Evolutionary conservation across 2,888 invertebrate genomes (phyloP).

Genomic region (Steinernema scapterisci): DNA sequence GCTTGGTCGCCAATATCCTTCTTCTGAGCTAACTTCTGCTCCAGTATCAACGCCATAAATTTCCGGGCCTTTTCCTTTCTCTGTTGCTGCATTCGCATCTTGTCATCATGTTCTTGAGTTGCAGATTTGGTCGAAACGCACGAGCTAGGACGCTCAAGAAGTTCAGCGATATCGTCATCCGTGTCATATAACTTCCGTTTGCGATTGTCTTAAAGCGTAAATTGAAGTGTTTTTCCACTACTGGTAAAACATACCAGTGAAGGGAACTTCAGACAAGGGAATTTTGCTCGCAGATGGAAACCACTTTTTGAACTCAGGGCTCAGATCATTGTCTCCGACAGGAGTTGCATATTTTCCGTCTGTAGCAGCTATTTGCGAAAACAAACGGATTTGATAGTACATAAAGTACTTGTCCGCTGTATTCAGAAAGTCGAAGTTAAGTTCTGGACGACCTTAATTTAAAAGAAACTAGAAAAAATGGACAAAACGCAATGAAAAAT

Average conservation of each 20-base stretch:
- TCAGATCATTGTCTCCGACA: no score
- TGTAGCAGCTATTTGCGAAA: no score
- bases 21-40: background rate
- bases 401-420: background rate
- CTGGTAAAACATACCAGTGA: background rate
- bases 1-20: background rate
- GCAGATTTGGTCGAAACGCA: background rate
- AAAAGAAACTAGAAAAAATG: no score
- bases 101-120: background rate
- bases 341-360: no score
- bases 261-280: background rate
- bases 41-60: background rate
- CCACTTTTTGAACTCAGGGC: no score
- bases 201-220: background rate
- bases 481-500: background rate
- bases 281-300: no score
- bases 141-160: background rate
- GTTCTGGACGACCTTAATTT: background rate
- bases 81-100: constrained; percentile 1
- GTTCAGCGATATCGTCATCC: background rate
- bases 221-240: no score
- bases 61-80: background rate
- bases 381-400: background rate
- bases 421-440: background rate
- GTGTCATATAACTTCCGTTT: background rate